phyloP scores from a whole-genome alignment of 2,888 invertebrate genomes.

The Aelia acuminata region DNA sequence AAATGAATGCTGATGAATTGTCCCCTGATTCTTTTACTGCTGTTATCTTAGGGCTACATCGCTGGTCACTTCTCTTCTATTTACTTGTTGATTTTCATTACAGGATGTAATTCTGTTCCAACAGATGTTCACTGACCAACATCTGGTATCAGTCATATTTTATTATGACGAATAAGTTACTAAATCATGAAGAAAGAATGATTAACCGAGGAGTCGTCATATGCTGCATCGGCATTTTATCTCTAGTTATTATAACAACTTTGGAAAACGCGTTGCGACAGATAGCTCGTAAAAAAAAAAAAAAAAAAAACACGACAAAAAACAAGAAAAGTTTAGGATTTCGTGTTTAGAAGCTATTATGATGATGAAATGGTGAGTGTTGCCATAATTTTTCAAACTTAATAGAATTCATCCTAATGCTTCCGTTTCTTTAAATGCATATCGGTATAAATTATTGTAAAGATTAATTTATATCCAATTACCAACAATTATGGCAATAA shows the following conservation, averaged over 20 bases:
- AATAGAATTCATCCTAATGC: neutral
- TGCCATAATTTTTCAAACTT: neutral
- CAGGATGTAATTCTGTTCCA: neutral
- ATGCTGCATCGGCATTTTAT: neutral
- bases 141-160: neutral
- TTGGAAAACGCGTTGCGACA: neutral
- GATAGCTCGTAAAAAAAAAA: neutral
- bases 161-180: neutral
- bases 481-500: neutral
- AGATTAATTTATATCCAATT: neutral
- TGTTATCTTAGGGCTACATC: neutral
- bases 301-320: no score
- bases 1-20: slow-evolving; percentile 20
- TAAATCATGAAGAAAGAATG: neutral
- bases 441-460: neutral
- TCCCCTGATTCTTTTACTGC: neutral
- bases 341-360: neutral
- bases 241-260: neutral
- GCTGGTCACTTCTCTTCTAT: neutral
- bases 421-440: neutral
- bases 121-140: neutral
- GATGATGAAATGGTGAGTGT: neutral
- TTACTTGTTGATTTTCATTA: slow-evolving; percentile 7
- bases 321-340: neutral
- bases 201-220: neutral